phyloP scores from a whole-genome alignment of 2,113 vertebrate genomes.

The Lepus europaeus region DNA sequence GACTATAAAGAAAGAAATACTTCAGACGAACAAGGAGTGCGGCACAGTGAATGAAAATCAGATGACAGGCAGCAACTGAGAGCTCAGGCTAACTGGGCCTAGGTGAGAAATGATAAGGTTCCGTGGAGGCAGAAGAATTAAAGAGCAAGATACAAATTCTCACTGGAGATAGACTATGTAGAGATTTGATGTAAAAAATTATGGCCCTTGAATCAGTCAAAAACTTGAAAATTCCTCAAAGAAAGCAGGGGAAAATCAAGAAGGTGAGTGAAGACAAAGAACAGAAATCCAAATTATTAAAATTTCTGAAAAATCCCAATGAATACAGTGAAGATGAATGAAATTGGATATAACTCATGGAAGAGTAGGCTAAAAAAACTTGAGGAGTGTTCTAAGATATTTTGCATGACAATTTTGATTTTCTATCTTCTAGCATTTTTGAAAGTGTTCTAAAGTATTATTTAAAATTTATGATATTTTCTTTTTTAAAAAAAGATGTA shows the following conservation, averaged over 20 bases:
- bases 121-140: not conserved
- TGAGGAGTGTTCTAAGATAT: not conserved
- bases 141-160: not conserved
- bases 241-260: not conserved
- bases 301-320: not conserved
- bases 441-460: not conserved
- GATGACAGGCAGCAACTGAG: not conserved
- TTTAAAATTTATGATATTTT: not conserved
- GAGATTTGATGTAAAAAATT: not conserved
- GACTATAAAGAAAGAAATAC: not conserved
- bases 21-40: not conserved
- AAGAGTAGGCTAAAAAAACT: not conserved
- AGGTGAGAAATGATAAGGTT: not conserved
- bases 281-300: not conserved
- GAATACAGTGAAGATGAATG: not conserved
- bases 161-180: accelerated
- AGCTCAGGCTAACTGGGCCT: not conserved
- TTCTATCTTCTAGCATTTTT: not conserved
- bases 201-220: not conserved
- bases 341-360: not conserved
- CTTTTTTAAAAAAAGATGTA: too few relatives aligned
- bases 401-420: not conserved
- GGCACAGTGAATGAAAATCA: not conserved
- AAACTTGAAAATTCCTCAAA: not conserved
- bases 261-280: accelerated